Base-by-base conservation (phyloP, 2,113 vertebrate genomes). In the Ceyx margarethae region DNA sequence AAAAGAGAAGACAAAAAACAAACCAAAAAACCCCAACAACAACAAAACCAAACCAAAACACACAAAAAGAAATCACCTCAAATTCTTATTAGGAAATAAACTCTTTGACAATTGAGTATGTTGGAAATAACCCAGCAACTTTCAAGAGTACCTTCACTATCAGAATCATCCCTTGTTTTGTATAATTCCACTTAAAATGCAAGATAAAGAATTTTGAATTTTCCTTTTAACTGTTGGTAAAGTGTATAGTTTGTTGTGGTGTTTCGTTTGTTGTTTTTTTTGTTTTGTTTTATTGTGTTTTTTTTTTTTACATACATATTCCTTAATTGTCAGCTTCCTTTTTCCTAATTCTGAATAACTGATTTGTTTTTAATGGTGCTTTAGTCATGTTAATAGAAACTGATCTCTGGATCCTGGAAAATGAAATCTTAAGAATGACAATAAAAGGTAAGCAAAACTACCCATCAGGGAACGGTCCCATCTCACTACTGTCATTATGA, bases 341-440 rank as follows among this genome's bases (percentile, higher is more conserved):
- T 31, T 77, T 61, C 66, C 56, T 83, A 71, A 89, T 86, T 83
- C 83, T 94, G 77, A 83, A 79, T 58, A 91, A 88, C 40, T 84
- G 81, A 95, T 84, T 95, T 94, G 94, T 94, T 90, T 95, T 74
- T 85, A 96, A 90, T 89, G 81, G 91, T 72, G 77, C 72, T 93
- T 96, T 18, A 85, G 91, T 79, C 78, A 89, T 5, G 13, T 84
- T 94, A 89, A 75, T 60, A 94, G 80, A 86, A 96, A 95, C 45
- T 0, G 51, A 94, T 91, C 85, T 94, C 87, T 94, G 69, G 74
- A 87, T 91, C 79, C 66, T 68, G 45, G 76, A 93, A 96, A 95
- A 96, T 96, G 81, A 94, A 90, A 95, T 93, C 91, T 87, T 84
- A 84, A 74, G 73, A 94, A 94, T 64, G 58, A 56, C 86, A 92